Evolutionary conservation across 1,140 invertebrate species (phyloP).

Genomic region (Polypedilum vanderplanki): DNA sequence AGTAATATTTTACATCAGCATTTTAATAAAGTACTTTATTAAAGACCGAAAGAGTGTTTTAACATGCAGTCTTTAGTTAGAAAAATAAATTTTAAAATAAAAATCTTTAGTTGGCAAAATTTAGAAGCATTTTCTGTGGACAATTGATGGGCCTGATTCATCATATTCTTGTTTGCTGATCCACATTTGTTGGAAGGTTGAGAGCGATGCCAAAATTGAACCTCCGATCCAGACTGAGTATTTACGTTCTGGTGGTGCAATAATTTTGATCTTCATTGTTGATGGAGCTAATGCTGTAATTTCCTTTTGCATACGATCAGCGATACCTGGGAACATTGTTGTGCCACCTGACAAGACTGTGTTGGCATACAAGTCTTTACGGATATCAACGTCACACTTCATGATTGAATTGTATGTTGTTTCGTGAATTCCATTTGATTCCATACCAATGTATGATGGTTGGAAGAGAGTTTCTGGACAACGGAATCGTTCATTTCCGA

Average conservation of each 20-base stretch:
- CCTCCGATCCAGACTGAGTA: slow-evolving; percentile 89
- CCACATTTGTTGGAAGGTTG: slow-evolving; percentile 92
- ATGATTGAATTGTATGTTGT: slow-evolving; percentile 77
- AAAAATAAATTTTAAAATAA: not conserved
- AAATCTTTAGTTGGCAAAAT: slow-evolving; percentile 31
- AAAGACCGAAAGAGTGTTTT: not conserved
- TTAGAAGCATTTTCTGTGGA: slow-evolving; percentile 66
- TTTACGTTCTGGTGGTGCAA: slow-evolving; percentile 86
- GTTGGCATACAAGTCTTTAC: slow-evolving; percentile 93
- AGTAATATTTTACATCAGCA: not conserved
- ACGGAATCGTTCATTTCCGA: slow-evolving; percentile 76
- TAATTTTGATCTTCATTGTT: slow-evolving; percentile 93
- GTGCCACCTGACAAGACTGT: slow-evolving; percentile 92
- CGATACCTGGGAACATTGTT: slow-evolving; percentile 81
- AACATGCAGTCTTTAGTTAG: not conserved
- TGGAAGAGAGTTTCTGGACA: slow-evolving; percentile 74
- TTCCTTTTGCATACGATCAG: slow-evolving; percentile 79
- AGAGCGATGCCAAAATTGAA: slow-evolving; percentile 76
- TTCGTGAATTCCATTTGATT: slow-evolving; percentile 68
- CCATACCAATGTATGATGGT: slow-evolving; percentile 65
- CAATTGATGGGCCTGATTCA: slow-evolving; percentile 72
- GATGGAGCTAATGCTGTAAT: slow-evolving; percentile 79
- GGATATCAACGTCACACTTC: slow-evolving; percentile 76
- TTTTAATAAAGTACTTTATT: slow-evolving; percentile 20
- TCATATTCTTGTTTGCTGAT: slow-evolving; percentile 95